These are phyloP conservation scores for Meiosimyza decipiens DNA, from an alignment of 2,888 invertebrate genomes.

Conservation along the genomic window DNA sequence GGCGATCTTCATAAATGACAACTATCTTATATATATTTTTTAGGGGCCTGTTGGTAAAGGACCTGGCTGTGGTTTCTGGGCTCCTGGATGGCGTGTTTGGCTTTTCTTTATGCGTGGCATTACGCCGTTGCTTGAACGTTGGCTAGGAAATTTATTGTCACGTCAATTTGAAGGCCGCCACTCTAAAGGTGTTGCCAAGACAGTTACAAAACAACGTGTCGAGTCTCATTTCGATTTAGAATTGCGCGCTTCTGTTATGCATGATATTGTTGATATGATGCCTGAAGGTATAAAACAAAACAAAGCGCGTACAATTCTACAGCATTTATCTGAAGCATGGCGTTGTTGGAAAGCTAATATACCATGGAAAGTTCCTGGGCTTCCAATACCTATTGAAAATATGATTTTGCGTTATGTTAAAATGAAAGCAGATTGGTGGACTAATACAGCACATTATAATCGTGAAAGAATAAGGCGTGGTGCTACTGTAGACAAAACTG, in stretches of 20 bases:
- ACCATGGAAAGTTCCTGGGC: conserved; percentile 99
- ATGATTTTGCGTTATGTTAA: conserved; percentile 99
- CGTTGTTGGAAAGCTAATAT: conserved; percentile 99
- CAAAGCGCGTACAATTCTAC: conserved; percentile 98
- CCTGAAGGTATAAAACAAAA: conserved; percentile 99
- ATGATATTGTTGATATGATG: conserved; percentile 99
- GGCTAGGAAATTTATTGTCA: conserved; percentile 98
- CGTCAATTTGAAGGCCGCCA: conserved; percentile 99
- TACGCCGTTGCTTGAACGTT: conserved; percentile 95
- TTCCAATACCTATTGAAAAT: conserved; percentile 99
- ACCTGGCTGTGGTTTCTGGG: conserved; percentile 98
- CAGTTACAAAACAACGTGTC: conserved; percentile 99
- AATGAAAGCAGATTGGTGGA: conserved; percentile 99
- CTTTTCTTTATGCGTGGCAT: conserved; percentile 99
- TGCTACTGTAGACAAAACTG: conserved; percentile 99
- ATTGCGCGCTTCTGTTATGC: conserved; percentile 94
- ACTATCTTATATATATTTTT: conserved; percentile 15
- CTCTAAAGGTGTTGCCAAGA: conserved; percentile 99
- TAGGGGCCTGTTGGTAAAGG: conserved; percentile 97
- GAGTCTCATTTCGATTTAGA: conserved; percentile 99
- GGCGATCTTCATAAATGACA: not conserved
- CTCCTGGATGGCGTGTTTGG: conserved; percentile 99
- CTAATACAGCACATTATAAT: conserved; percentile 99
- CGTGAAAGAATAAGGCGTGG: conserved; percentile 97
- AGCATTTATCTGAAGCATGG: conserved; percentile 99